Base-by-base conservation (phyloP, 2,888 invertebrate genomes). In the Masnerella sp. region DNA sequence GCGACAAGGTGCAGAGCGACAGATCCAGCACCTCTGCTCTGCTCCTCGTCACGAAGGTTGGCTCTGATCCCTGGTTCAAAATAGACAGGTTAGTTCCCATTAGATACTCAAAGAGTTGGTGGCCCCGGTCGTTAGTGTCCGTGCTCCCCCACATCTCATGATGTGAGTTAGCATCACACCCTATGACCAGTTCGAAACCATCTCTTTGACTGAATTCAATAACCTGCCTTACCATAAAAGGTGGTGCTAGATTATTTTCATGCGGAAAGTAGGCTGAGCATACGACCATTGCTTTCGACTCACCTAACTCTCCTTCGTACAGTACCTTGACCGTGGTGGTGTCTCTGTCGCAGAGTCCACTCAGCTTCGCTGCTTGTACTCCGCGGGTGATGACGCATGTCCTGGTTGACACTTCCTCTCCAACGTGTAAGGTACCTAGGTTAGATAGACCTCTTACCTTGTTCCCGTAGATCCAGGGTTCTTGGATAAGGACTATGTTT, bases 401-500 rank as follows among this genome's bases (percentile, higher is more conserved):
- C 38, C 25, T 11, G 20, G 34, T 12, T 11, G n/a, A 7, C 7
- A 20, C 20, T 9, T 20, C 7, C 5, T 28, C 17, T 9, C 8
- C 36, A 1, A 38, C n/a, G 12, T 36, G 51, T 5, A 42, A 1
- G 8, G 17, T 28, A 9, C 58, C 32, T 5, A 12, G 3, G 1
- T 11, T 7, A 0, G 2, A 9, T 1, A 64, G 36, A 1, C 56
- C 56, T 15, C 38, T 49, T 1, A 71, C 42, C 12, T 20, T 20
- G 2, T 45, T 52, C 36, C 9, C 42, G 12, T 9, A 49, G 11
- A 56, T 8, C 58, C 36, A 71, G 2, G 58, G 64, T 43, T 71
- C 64, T 12, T 65, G 71, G 38, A 65, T 45, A 14, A 71, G 64
- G 15, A 58, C 51, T 52, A 58, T 54, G 11, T 47, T 11, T 43